Conservation (phyloP, 2,888 invertebrate genomes). For the Papilio protenor region DNA sequence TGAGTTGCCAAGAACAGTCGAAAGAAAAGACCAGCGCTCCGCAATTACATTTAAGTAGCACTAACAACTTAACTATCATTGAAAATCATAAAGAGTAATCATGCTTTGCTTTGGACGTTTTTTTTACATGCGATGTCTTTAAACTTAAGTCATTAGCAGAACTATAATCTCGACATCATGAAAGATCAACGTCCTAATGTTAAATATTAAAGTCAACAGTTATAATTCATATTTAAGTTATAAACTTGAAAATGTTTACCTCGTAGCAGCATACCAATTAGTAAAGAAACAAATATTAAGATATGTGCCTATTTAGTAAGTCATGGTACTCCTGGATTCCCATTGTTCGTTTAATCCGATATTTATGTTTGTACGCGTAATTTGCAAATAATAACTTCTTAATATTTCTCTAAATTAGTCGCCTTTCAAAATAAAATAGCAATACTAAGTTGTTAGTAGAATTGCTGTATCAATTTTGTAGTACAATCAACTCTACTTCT, state of each 20-base stretch:
- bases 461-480: background rate
- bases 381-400: background rate
- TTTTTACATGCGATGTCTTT: background rate
- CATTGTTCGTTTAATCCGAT: no score
- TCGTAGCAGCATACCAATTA: background rate
- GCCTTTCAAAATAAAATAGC: background rate
- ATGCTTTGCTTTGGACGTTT: background rate
- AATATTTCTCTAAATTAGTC: background rate
- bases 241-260: background rate
- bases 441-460: background rate
- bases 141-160: background rate
- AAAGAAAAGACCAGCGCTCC: no score
- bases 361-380: background rate
- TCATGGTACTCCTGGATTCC: no score
- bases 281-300: no score
- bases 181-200: constrained; percentile 3
- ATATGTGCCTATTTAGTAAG: no score
- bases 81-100: background rate
- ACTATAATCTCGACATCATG: background rate
- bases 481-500: background rate
- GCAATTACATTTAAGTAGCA: no score
- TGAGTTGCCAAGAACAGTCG: no score
- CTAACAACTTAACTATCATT: background rate
- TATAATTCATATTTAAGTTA: background rate
- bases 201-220: background rate